A percentile compares a stretch with the other conserved stretches of the same genome.
Conservation (phyloP, 2,888 invertebrate genomes). For the Epistrophella euchroma region DNA sequence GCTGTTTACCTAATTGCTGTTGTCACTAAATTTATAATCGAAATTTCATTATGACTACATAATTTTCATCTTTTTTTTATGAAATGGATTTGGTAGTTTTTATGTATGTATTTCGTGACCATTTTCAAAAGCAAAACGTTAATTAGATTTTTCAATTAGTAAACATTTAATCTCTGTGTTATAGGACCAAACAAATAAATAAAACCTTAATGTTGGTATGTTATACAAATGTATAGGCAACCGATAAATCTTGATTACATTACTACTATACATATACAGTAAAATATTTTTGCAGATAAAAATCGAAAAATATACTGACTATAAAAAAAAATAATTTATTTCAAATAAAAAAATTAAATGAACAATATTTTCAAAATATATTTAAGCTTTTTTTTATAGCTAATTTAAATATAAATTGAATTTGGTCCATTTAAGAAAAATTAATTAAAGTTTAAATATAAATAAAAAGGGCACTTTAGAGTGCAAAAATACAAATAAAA, state of each 20-base stretch:
- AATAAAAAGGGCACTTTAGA: no score
- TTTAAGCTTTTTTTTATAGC: no score
- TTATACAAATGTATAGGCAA: not conserved
- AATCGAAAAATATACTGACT: not conserved
- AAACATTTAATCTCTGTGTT: not conserved
- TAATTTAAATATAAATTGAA: not conserved
- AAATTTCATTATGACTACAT: conserved; percentile 17
- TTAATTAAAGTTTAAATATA: not conserved
- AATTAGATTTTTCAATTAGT: conserved; percentile 14
- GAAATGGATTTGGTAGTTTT: not conserved
- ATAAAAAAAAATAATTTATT: not conserved
- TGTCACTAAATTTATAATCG: conserved; percentile 2
- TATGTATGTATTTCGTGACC: not conserved
- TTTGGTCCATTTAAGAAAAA: not conserved
- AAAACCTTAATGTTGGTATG: no score
- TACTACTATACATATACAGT: no score
- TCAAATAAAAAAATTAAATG: not conserved
- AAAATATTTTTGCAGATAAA: not conserved
- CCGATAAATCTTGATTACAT: not conserved
- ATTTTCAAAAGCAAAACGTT: not conserved
- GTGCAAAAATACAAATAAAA: not conserved
- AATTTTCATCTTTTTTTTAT: not conserved
- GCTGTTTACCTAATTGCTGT: conserved; percentile 4
- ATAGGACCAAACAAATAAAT: not conserved
- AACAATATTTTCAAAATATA: not conserved